These are phyloP conservation scores for Heliconius ismenius DNA, from an alignment of 2,888 invertebrate genomes.

Conservation along the genomic window DNA sequence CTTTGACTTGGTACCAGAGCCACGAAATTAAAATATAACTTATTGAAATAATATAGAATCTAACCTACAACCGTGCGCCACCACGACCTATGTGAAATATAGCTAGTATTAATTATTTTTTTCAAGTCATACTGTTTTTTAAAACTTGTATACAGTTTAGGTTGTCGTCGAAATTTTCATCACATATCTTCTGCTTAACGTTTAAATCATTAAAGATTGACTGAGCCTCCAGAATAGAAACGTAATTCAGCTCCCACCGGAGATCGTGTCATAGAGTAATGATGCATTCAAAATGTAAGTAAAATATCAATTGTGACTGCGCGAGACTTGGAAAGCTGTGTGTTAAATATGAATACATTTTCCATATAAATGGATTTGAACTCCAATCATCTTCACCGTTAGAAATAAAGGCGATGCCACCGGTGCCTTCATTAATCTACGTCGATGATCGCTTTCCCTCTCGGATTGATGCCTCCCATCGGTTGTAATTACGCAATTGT, in stretches of 20 bases:
- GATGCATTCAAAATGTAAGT: slow-evolving; percentile 28
- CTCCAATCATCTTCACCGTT: slow-evolving; percentile 38
- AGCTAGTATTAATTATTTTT: background rate
- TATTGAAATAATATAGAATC: too few relatives aligned
- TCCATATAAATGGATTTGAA: slow-evolving; percentile 36
- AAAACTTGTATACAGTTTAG: background rate
- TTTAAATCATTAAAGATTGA: slow-evolving; percentile 2
- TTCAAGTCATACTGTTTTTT: background rate
- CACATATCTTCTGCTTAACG: background rate
- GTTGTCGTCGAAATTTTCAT: background rate
- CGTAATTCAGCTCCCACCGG: background rate
- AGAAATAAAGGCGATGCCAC: slow-evolving; percentile 36
- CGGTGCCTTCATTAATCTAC: slow-evolving; percentile 45
- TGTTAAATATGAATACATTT: slow-evolving; percentile 37
- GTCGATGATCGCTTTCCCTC: slow-evolving; percentile 49
- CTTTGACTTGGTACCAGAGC: background rate
- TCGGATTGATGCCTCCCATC: slow-evolving; percentile 47
- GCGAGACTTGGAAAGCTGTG: slow-evolving; percentile 28
- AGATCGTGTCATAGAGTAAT: slow-evolving; percentile 18
- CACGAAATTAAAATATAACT: too few relatives aligned
- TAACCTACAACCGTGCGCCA: too few relatives aligned
- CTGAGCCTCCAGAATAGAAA: background rate
- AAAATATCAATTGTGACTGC: slow-evolving; percentile 29
- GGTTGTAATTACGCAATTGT: slow-evolving; percentile 46
- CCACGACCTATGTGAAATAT: too few relatives aligned